phyloP scores from a whole-genome alignment of 2,113 vertebrate species.

The Gavialis gangeticus region DNA sequence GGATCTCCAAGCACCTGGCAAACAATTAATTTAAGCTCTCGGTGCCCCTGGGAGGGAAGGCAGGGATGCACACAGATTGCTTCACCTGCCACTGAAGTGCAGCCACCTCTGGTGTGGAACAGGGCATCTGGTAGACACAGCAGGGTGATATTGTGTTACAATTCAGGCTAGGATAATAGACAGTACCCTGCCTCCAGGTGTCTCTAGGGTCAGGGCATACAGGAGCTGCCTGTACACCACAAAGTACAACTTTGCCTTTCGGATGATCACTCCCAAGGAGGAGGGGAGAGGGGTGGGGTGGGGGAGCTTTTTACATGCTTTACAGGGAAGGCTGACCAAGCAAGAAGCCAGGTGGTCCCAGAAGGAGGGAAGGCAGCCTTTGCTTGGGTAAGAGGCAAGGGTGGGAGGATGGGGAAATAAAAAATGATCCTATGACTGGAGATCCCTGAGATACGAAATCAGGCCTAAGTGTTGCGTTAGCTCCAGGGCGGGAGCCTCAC shows the following conservation, averaged over 20 bases:
- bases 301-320: too few species aligned
- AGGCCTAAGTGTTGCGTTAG: constrained; percentile 49
- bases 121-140: rapidly evolving
- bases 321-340: too few species aligned
- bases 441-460: constrained; percentile 54
- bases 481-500: constrained; percentile 73
- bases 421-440: constrained; percentile 52
- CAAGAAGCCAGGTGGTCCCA: background rate
- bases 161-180: background rate
- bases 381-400: constrained; percentile 49
- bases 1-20: constrained; percentile 72
- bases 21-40: constrained; percentile 64
- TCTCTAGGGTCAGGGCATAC: rapidly evolving
- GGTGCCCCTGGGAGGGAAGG: constrained; percentile 53
- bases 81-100: background rate
- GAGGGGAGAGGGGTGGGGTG: too few species aligned
- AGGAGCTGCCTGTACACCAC: rapidly evolving
- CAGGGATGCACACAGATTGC: constrained; percentile 29
- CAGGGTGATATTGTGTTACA: rapidly evolving
- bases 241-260: background rate
- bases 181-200: background rate
- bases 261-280: background rate
- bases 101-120: rapidly evolving
- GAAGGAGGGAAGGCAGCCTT: background rate
- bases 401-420: constrained; percentile 56